Conservation (phyloP, 1,140 invertebrate genomes). For the Archivesica marissinica region DNA sequence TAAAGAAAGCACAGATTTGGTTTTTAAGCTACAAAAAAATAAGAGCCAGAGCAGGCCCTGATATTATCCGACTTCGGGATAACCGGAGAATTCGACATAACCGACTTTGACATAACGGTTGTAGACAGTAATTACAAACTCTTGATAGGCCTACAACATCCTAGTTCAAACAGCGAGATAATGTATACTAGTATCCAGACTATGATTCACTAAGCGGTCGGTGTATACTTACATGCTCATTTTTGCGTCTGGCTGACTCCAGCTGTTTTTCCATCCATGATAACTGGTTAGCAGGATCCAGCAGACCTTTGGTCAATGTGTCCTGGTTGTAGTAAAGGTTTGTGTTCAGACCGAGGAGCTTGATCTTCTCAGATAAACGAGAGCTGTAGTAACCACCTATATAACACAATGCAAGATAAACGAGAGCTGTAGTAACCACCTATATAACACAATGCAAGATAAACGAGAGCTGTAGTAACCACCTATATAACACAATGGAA, state of each 20-base stretch:
- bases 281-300: conserved; percentile 80
- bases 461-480: conserved; percentile 72
- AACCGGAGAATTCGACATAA: no score
- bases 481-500: conserved; percentile 69
- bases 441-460: conserved; percentile 57
- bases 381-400: conserved; percentile 76
- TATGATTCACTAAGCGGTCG: not conserved
- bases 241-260: conserved; percentile 59
- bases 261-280: conserved; percentile 80
- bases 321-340: conserved; percentile 79
- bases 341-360: conserved; percentile 81
- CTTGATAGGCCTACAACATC: not conserved
- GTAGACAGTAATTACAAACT: no score
- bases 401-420: conserved; percentile 42
- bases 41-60: no score
- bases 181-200: no score
- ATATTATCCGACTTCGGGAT: no score
- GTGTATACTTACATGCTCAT: conserved; percentile 66
- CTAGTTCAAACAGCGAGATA: no score
- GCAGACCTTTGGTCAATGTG: conserved; percentile 65
- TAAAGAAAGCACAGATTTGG: no score
- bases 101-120: no score
- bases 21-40: no score
- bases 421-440: conserved; percentile 75
- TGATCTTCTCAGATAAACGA: conserved; percentile 57